These are phyloP conservation scores for Aurelia sp. DNA, from an alignment of 30 jellyfish, hydroid and myxozoan genomes.

Conservation along the genomic window DNA sequence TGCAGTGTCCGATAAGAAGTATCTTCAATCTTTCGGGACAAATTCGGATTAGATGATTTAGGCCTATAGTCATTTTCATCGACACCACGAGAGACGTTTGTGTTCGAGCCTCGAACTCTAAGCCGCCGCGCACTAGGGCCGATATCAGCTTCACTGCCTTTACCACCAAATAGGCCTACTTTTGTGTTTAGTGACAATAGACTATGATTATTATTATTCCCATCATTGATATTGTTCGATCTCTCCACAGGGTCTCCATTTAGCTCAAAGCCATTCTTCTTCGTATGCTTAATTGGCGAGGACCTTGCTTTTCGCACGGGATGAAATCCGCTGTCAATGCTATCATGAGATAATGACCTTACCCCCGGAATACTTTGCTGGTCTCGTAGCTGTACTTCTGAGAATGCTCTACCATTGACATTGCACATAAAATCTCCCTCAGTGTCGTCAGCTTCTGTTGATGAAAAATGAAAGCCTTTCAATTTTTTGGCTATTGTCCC, in stretches of 20 bases:
- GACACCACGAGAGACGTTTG: slow-evolving; percentile 39
- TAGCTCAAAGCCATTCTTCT: not conserved
- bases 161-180: slow-evolving; percentile 80
- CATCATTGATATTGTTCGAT: not conserved
- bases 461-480: not conserved
- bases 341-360: slow-evolving; percentile 58
- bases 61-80: slow-evolving; percentile 20
- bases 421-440: slow-evolving; percentile 77
- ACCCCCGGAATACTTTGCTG: slow-evolving; percentile 28
- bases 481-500: no score
- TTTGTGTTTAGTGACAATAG: slow-evolving; percentile 47
- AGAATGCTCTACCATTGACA: slow-evolving; percentile 66
- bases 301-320: slow-evolving; percentile 83
- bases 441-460: slow-evolving; percentile 71
- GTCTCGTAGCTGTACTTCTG: slow-evolving; percentile 77
- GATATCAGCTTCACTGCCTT: slow-evolving; percentile 52
- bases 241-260: not conserved
- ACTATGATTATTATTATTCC: not conserved
- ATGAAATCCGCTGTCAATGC: slow-evolving; percentile 73
- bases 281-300: slow-evolving; percentile 66
- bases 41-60: slow-evolving; percentile 43
- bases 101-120: slow-evolving; percentile 65
- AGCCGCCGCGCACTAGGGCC: slow-evolving; percentile 88
- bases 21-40: slow-evolving; percentile 39
- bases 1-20: slow-evolving; percentile 14